Conservation (phyloP, 2,888 invertebrate genomes). For the Phortica okadai region DNA sequence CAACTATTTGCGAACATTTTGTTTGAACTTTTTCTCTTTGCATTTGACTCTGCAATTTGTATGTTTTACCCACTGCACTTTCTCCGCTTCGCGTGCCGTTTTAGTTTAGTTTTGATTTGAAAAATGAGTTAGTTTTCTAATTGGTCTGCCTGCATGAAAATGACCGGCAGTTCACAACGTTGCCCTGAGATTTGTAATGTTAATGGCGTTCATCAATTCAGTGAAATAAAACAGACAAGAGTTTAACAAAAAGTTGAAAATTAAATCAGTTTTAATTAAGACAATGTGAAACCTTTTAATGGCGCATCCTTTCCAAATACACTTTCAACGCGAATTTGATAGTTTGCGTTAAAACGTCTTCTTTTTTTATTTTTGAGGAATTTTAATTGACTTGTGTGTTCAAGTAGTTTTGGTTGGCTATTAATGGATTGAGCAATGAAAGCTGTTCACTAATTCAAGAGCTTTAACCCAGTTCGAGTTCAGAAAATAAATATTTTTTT, state of each 20-base stretch:
- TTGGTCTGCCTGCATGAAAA: slow-evolving; percentile 17
- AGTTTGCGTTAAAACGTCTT: slow-evolving; percentile 5
- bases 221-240: neutral
- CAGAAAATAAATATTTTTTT: too few species aligned
- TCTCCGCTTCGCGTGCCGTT: neutral
- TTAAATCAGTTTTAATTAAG: slow-evolving; percentile 59
- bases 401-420: too few species aligned
- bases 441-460: too few species aligned
- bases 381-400: slow-evolving; percentile 65
- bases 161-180: neutral
- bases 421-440: too few species aligned
- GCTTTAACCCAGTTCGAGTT: too few species aligned
- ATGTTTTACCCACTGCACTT: neutral
- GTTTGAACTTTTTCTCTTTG: slow-evolving; percentile 16
- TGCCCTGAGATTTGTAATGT: slow-evolving; percentile 22
- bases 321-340: slow-evolving; percentile 12
- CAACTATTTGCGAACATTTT: slow-evolving; percentile 22
- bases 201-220: slow-evolving; percentile 19
- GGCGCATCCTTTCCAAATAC: neutral
- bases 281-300: slow-evolving; percentile 67
- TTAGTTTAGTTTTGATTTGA: slow-evolving; percentile 3
- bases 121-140: slow-evolving; percentile 32
- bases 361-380: slow-evolving; percentile 53
- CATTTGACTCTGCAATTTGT: neutral
- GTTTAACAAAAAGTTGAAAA: neutral